A percentile compares a stretch with the other conserved stretches of the same genome.
phyloP scores from a whole-genome alignment of 2,113 vertebrate species.

The Panthera leo region DNA sequence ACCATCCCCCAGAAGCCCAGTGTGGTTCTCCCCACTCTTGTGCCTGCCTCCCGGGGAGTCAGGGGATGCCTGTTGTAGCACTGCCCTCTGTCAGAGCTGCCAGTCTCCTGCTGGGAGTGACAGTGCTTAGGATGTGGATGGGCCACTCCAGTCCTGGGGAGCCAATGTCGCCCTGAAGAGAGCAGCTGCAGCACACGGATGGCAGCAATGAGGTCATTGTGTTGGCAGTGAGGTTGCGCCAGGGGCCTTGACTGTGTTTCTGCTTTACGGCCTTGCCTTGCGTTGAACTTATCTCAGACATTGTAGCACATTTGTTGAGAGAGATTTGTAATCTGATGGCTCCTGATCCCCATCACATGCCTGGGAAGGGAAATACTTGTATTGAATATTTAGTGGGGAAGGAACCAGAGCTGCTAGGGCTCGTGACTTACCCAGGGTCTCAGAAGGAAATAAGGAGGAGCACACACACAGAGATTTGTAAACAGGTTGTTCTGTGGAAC shows the following conservation, averaged over 20 bases:
- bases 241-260: not conserved
- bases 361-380: not conserved
- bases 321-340: not conserved
- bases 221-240: not conserved
- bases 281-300: not conserved
- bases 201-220: not conserved
- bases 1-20: not conserved
- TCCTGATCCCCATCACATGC: not conserved
- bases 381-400: not conserved
- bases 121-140: too few relatives aligned
- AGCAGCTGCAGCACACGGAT: not conserved
- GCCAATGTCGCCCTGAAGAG: not conserved
- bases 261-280: not conserved
- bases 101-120: accelerated
- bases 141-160: not conserved
- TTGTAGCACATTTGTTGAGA: not conserved
- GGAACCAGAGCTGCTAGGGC: not conserved
- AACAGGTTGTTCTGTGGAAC: too few relatives aligned
- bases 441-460: not conserved
- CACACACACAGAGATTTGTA: too few relatives aligned
- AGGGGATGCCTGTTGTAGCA: not conserved
- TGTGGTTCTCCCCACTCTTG: not conserved
- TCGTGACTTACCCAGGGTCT: not conserved
- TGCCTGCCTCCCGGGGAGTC: not conserved
- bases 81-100: not conserved